phyloP scores from a whole-genome alignment of 1,140 invertebrate genomes.

The Hesperophylax magnus region DNA sequence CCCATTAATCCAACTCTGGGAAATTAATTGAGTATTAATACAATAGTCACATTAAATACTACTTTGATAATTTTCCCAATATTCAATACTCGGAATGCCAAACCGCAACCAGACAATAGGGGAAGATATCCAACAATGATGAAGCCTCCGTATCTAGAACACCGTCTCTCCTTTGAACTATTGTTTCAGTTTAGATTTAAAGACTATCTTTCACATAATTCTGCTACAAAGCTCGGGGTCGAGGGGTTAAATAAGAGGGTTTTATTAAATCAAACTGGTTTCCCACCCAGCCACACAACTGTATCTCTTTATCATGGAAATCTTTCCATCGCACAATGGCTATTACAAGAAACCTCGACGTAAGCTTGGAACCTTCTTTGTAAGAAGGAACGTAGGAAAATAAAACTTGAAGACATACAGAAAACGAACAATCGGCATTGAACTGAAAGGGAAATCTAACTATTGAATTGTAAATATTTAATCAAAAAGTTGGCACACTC shows the following conservation, averaged over 20 bases:
- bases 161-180: background rate
- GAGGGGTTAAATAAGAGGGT: background rate
- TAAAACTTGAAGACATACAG: no score
- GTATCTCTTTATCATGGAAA: background rate
- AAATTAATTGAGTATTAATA: no score
- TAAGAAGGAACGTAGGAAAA: background rate
- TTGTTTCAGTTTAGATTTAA: constrained; percentile 7
- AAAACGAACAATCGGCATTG: no score
- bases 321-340: background rate
- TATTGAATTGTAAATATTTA: no score
- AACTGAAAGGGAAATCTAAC: no score
- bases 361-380: background rate
- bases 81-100: no score
- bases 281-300: background rate
- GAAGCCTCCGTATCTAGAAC: background rate
- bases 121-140: background rate
- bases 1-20: no score
- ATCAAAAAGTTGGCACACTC: no score
- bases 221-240: background rate
- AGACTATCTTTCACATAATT: background rate
- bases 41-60: no score
- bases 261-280: background rate
- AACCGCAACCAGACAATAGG: no score
- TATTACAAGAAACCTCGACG: background rate
- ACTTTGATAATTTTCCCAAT: no score